Base-by-base conservation (phyloP, 2,797 vertebrate species). In the Siniperca obscura region DNA sequence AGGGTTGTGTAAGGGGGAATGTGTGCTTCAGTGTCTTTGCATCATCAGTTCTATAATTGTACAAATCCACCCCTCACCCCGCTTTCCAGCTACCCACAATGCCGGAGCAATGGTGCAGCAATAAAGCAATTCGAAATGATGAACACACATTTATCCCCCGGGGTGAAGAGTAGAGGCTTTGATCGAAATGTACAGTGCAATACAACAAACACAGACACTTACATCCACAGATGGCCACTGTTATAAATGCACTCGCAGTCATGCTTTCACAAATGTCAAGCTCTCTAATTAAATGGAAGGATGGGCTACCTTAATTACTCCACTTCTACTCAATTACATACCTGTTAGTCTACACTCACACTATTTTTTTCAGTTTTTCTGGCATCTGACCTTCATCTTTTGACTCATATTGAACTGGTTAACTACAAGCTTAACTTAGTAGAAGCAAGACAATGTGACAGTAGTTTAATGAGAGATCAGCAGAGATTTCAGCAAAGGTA, bases 41-140 rank as follows among this genome's bases (percentile, higher is more conserved):
- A 92, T 92, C 92, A 93, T 91, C 87, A 85, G 72, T 85, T 89
- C 90, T 93, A 89, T 91, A 89, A 92, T 91, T 92, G 90, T 78
- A 89, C 86, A 90, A 87, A 81, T 53, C 85, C 70, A 82, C 90
- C 86, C 83, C 84, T 78, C 90, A 56, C 83, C 84, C 84, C 76
- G 77, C 87, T 84, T 82, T 67, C 81, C 71, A 76, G 76, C 76
- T 81, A 86, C 86, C 87, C 74, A 88, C 88, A 86, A 85, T 65
- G 84, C 86, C 27, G 65, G 87, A 90, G 93, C 91, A 94, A 91
- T 93, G 93, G 91, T 93, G 93, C 93, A 92, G 91, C 93, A 95
- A 90, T 95, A 93, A 95, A 94, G 84, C 92, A 92, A 89, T 93
- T 94, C 74, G 67, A 89, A 87, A 90, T 92, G 91, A 93, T 95